Evolutionary conservation across 2,113 vertebrate species (phyloP), one percentile per base, ranked within the genome.

Genomic region (Hippocampus guttulatus): DNA sequence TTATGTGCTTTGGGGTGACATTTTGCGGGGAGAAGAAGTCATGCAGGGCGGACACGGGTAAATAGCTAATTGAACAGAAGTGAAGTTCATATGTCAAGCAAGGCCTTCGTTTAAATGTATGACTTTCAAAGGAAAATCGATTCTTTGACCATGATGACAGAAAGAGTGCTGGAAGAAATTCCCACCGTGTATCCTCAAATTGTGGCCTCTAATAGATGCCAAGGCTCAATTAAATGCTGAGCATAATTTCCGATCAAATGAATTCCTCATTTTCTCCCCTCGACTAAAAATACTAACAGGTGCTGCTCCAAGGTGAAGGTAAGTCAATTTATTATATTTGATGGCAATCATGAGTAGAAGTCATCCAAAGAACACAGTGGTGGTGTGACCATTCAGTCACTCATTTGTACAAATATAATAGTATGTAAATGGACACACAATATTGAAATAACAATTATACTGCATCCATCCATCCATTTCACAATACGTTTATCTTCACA

Each of bases 21-120:
- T 77, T 70, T 71, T 64, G 69, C n/a, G 60, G 63, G 57, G 81
- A 75, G 68, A 60, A 55, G 70, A 62, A 66, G 49, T 75, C 74
- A 79, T 76, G 70, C 73, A 71, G 77, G 61, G 76, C 65, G 61
- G 68, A 83, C 74, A 81, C 52, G 86, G 8, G 75, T 8, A 70
- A 45, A 68, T 8, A 65, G 57, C 60, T 73, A 4, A 67, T 38
- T 45, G 67, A 55, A 85, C 27, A 65, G 45, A n/a, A 45, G n/a
- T 47, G 2, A 47, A 65, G 41, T 45, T 45, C 63, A 65, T 65
- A 30, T 60, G 25, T 60, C 12, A 58, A 15, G 40, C 1, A 6
- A n/a, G 4, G 4, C 41, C 40, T 6, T 25, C 9, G 21, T 14
- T 20, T n/a, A 7, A 45, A 41, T 64, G 30, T 16, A 9, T 54